phyloP scores from a whole-genome alignment of 2,113 vertebrate genomes.

The Symphodus melops region DNA sequence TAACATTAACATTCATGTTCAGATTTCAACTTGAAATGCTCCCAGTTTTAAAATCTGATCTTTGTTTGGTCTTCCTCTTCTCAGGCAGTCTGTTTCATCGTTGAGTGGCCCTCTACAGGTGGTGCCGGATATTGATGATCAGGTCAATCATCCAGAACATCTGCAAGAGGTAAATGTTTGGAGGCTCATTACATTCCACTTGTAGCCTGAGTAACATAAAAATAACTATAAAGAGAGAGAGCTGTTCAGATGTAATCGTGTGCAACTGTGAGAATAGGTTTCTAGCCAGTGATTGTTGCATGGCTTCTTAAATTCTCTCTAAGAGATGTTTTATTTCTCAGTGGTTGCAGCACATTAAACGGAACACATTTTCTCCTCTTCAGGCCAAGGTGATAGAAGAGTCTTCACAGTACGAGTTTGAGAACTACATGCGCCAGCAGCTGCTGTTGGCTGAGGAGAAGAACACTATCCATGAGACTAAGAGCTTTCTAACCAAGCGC shows the following conservation, averaged over 20 bases:
- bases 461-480: slow-evolving; percentile 95
- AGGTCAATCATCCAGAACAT: slow-evolving; percentile 91
- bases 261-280: not conserved
- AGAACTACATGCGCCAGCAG: slow-evolving; percentile 99
- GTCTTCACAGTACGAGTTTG: slow-evolving; percentile 98
- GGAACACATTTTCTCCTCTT: slow-evolving; percentile 18
- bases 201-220: not conserved
- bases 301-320: not conserved
- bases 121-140: slow-evolving; percentile 98
- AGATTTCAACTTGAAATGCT: not conserved
- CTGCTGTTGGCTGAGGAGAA: slow-evolving; percentile 97
- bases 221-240: not conserved
- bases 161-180: slow-evolving; percentile 88
- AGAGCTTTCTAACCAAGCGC: slow-evolving; percentile 92
- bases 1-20: not conserved
- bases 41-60: not conserved
- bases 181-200: not conserved
- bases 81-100: slow-evolving; percentile 96
- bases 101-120: slow-evolving; percentile 97
- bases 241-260: too few relatives aligned
- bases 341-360: slow-evolving; percentile 25
- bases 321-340: not conserved
- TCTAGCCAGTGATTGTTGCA: not conserved
- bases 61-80: slow-evolving; percentile 8
- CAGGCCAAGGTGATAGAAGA: slow-evolving; percentile 95